Base-by-base conservation (phyloP, 1,140 invertebrate genomes). In the Drosophila micromelanica region DNA sequence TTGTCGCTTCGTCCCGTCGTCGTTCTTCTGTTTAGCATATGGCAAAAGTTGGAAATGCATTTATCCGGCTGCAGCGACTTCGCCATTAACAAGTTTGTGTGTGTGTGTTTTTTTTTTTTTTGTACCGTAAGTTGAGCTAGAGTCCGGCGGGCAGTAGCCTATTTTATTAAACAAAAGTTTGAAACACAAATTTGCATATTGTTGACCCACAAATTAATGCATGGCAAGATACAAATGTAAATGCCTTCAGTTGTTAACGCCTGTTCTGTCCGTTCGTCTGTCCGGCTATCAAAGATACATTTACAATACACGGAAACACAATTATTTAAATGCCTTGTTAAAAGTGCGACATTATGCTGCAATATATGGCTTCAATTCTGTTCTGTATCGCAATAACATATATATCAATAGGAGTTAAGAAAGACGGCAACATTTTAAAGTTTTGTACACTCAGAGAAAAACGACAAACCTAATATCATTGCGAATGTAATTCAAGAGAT, bases 11-110 rank as follows among this genome's bases (percentile, higher is more conserved):
- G 7, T 32, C 45, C 32, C 27, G 37, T 20, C 42, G 27, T 13
- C 6, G 23, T n/a, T 43, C 42, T 35, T 30, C 42, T 72, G 45
- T 51, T 72, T 72, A 57, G 69, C 69, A 63, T 72, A 63, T 56
- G 60, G 61, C 45, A 55, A 61, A 73, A 65, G 61, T 72, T 65
- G 32, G 23, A 68, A 60, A 55, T 60, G 61, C 54, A 67, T 67
- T 73, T 68, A 71, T 63, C 46, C 49, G 32, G 32, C 23, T 63
- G 49, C 45, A 40, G 7, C 37, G 55, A 60, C 17, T 60, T 27
- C 48, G 46, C 46, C 46, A 49, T 49, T 49, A 49, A n/a, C 46
- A 49, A 49, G 23, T 49, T 49, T n/a, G n/a, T n/a, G n/a, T n/a
- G n/a, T n/a, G n/a, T n/a, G n/a, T n/a, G n/a, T n/a, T n/a, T n/a